These are phyloP conservation scores for Eupithecia dodoneata DNA, from an alignment of 2,888 invertebrate genomes.

Conservation along the genomic window DNA sequence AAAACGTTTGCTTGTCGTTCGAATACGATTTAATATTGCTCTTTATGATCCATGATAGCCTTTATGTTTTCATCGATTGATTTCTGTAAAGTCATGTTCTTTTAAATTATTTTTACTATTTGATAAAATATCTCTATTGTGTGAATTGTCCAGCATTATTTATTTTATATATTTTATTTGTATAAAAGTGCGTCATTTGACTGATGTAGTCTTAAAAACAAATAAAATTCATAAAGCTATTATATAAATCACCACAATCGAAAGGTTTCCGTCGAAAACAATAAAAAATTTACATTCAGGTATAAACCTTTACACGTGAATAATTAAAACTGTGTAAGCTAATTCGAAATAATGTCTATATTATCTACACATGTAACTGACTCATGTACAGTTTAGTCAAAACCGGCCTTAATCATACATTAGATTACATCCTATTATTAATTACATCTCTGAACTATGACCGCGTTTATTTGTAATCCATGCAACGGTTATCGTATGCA, in stretches of 20 bases:
- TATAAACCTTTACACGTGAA: background rate
- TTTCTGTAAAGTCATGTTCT: conserved; percentile 36
- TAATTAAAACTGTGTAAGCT: background rate
- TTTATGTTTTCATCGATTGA: conserved; percentile 40
- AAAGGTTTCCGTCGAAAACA: background rate
- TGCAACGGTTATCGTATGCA: conserved; percentile 64
- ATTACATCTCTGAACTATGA: conserved; percentile 63
- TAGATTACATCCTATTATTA: conserved; percentile 41
- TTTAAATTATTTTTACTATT: conserved; percentile 20
- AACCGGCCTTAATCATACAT: conserved; percentile 10
- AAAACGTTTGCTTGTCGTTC: conserved; percentile 53
- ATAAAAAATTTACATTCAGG: background rate
- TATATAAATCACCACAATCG: background rate
- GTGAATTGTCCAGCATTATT: background rate
- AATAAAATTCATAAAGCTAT: background rate
- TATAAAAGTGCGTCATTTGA: conserved; percentile 22
- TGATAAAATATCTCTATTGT: conserved; percentile 13
- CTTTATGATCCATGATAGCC: conserved; percentile 53
- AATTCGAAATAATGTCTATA: background rate
- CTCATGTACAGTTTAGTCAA: background rate
- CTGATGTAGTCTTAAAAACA: background rate
- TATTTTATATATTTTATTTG: too few relatives aligned
- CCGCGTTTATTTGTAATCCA: conserved; percentile 52
- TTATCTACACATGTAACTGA: background rate
- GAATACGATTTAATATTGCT: conserved; percentile 57